phyloP scores from a whole-genome alignment of 2,888 invertebrate species.

The Bombylius discolor region DNA sequence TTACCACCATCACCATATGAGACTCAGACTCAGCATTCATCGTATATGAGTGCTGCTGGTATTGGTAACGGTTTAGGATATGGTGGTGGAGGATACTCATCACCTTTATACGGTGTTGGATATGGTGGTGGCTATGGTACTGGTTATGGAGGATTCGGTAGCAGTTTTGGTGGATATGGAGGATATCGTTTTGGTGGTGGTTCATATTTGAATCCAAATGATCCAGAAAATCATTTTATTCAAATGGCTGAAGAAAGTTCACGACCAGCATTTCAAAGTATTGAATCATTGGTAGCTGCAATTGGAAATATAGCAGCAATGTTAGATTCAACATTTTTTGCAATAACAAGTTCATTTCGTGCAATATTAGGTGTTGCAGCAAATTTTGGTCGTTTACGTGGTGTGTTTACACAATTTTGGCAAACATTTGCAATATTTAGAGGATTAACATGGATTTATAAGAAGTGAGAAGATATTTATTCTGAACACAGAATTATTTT shows the following conservation, averaged over 20 bases:
- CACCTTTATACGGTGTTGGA: slow-evolving; percentile 11
- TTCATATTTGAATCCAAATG: slow-evolving; percentile 21
- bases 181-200: slow-evolving; percentile 25
- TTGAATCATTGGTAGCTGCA: slow-evolving; percentile 82
- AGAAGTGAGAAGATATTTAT: slow-evolving; percentile 36
- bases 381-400: slow-evolving; percentile 73
- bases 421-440: slow-evolving; percentile 74
- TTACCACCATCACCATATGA: slow-evolving; percentile 18
- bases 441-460: slow-evolving; percentile 66
- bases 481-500: not conserved
- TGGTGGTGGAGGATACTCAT: slow-evolving; percentile 14
- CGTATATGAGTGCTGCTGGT: not conserved
- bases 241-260: slow-evolving; percentile 85
- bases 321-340: slow-evolving; percentile 93
- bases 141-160: slow-evolving; percentile 7
- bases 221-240: slow-evolving; percentile 48
- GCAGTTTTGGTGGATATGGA: slow-evolving; percentile 11
- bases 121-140: slow-evolving; percentile 24
- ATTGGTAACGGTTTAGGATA: slow-evolving; percentile 13
- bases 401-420: slow-evolving; percentile 75
- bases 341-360: slow-evolving; percentile 87
- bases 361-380: slow-evolving; percentile 94
- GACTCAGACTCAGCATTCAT: not conserved
- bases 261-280: slow-evolving; percentile 84
- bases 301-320: slow-evolving; percentile 91